Evolutionary conservation across 1,140 invertebrate species (phyloP).

Genomic region (Lepidostoma basale): DNA sequence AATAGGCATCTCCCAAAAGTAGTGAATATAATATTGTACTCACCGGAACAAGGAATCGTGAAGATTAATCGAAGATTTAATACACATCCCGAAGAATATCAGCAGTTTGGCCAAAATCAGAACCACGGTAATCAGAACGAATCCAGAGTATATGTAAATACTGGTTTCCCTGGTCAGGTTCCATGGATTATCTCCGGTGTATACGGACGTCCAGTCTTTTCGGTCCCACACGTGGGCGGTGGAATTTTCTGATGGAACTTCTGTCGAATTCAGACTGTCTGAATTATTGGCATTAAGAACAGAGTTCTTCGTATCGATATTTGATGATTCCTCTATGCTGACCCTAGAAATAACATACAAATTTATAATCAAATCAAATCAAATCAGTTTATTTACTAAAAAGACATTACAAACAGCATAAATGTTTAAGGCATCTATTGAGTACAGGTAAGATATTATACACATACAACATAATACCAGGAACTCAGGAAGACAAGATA

Average conservation of each 20-base stretch:
- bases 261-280: background rate
- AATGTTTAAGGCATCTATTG: no score
- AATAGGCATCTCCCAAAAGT: no score
- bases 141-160: constrained; percentile 64
- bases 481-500: no score
- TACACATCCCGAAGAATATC: constrained; percentile 76
- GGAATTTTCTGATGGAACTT: background rate
- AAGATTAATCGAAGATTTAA: constrained; percentile 72
- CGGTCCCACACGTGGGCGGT: background rate
- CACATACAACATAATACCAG: no score
- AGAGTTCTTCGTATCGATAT: background rate
- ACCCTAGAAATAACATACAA: constrained; percentile 59
- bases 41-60: constrained; percentile 80
- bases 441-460: no score
- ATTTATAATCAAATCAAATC: no score
- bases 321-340: constrained; percentile 54
- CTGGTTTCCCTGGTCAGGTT: constrained; percentile 56
- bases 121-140: constrained; percentile 60
- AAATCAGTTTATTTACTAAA: no score
- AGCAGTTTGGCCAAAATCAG: constrained; percentile 58
- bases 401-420: no score
- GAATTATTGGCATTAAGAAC: background rate
- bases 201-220: constrained; percentile 1
- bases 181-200: constrained; percentile 44
- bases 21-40: constrained; percentile 19